Conservation (phyloP, 92 coral and sea anemone genomes). For the Nematostella vectensis region DNA sequence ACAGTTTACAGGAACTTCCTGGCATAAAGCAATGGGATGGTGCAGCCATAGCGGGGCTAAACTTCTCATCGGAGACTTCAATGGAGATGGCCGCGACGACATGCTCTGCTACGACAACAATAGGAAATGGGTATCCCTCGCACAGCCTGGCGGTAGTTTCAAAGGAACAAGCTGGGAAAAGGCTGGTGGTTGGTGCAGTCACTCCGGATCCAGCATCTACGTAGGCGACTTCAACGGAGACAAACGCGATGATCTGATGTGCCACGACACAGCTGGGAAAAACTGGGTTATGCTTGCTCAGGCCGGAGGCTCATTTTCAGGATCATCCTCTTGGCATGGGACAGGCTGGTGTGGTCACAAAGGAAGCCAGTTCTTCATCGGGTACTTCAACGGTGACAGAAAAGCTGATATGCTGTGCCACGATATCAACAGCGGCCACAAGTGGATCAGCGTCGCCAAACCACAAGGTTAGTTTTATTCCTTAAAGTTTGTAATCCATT, state of each 20-base stretch:
- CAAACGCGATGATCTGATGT: neutral
- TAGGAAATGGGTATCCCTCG: constrained; percentile 4
- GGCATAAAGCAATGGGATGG: constrained; percentile 19
- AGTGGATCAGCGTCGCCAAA: no score
- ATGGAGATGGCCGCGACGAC: constrained; percentile 11
- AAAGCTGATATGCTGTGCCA: constrained; percentile 6
- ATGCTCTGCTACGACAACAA: constrained; percentile 12
- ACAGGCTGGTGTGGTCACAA: neutral
- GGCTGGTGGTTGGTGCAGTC: neutral
- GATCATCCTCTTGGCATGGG: neutral
- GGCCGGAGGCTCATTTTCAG: neutral
- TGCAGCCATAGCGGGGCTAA: neutral
- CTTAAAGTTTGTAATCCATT: no score
- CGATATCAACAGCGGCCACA: constrained; percentile 1
- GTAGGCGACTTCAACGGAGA: constrained; percentile 12
- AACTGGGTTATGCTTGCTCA: neutral
- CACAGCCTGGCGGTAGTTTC: neutral
- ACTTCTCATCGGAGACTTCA: constrained; percentile 4
- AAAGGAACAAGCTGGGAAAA: neutral
- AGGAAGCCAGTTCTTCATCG: neutral
- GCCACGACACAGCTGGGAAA: neutral
- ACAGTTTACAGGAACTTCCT: no score
- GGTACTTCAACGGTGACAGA: neutral
- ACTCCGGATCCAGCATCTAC: neutral
- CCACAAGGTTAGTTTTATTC: no score